Evolutionary conservation across 2,113 vertebrate species (phyloP), one percentile per base, ranked within the genome.

Genomic region (Amphiprion ocellaris): DNA sequence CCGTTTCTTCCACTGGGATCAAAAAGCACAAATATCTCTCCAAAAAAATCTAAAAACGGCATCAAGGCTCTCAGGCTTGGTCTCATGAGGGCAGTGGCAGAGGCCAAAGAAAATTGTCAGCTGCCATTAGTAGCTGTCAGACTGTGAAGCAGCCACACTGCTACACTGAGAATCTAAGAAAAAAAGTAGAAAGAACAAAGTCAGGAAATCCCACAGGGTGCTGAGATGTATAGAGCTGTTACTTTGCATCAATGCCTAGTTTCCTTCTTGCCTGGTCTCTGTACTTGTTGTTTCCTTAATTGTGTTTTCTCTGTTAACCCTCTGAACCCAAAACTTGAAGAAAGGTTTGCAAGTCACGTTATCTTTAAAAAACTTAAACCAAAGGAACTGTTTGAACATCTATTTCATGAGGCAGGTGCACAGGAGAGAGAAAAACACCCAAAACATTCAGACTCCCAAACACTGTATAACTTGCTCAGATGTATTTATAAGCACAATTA

Each of bases 211-310:
- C 79, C 59, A 64, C 26, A 74, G 52, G 63, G 8, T 26, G 24
- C 60, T 60, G 69, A 14, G 58, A 76, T 47, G 63, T 17, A 53
- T 15, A 55, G 58, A 69, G 55, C 67, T 74, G 39, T 56, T 47
- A 52, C 55, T 74, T 44, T 56, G 59, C 53, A 33, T 74, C 33
- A 12, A 30, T 46, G 68, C 59, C 66, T 41, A 44, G 47, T 61
- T 82, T 62, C 63, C 66, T 77, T 72, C 80, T 44, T 80, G 72
- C 74, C 76, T 81, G 75, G 61, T 78, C 69, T 46, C 49, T 37
- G 21, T 14, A 19, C 33, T 55, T 58, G 54, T 52, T 73, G 64
- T 59, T 39, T 74, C 53, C 47, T 77, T 69, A 74, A 53, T 63
- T 77, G 58, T 14, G 50, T 69, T 63, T 64, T 68, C 50, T 37